Conservation (phyloP, 2,113 vertebrate species). For the Vulpes vulpes region DNA sequence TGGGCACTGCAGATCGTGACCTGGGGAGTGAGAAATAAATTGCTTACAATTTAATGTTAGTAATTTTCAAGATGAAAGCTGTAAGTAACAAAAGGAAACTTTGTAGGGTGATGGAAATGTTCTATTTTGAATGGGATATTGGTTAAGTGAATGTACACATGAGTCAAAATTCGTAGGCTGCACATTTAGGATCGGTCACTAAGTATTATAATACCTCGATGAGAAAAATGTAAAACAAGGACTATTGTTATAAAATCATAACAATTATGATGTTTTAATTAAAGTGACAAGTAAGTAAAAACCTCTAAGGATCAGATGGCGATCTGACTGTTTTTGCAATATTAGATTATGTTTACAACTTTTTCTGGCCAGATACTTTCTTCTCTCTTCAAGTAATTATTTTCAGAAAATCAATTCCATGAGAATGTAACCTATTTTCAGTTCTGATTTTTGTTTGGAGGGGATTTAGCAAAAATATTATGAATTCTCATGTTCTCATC, state of each 20-base stretch:
- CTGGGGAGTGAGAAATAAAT: not conserved
- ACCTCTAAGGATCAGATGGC: not conserved
- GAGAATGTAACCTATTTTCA: not conserved
- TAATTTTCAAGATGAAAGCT: not conserved
- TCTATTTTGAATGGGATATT: not conserved
- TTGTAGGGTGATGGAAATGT: not conserved
- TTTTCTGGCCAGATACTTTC: not conserved
- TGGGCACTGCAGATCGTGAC: not conserved
- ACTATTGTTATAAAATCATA: not conserved
- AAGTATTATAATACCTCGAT: not conserved
- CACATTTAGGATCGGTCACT: not conserved
- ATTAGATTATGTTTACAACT: not conserved
- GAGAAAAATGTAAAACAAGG: not conserved
- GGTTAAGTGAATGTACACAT: not conserved
- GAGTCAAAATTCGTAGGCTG: not conserved
- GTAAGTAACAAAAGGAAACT: not conserved
- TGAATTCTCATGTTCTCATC: not conserved
- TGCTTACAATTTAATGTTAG: not conserved
- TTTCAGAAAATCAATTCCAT: slow-evolving; percentile 22
- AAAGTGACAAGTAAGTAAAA: not conserved
- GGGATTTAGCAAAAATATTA: not conserved
- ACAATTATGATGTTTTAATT: not conserved
- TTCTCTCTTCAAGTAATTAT: slow-evolving; percentile 9
- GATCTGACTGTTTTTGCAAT: not conserved
- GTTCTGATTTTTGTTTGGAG: not conserved